Evolutionary conservation across 2,113 vertebrate genomes (phyloP).

Genomic region (Chloroceryle aenea): DNA sequence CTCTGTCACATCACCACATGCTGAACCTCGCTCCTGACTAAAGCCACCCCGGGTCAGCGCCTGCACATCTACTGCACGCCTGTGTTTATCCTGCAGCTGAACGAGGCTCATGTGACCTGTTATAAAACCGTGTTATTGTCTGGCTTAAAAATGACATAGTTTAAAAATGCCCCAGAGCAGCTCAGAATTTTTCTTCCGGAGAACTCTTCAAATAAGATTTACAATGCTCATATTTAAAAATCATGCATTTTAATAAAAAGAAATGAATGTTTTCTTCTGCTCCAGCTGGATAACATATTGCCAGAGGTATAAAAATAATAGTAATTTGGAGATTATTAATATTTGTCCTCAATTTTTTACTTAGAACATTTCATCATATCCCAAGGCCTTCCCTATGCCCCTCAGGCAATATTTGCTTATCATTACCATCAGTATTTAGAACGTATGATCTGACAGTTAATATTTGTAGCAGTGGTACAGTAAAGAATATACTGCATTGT

Average conservation of each 20-base stretch:
- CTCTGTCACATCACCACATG: not conserved
- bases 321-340: conserved; percentile 21
- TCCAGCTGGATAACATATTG: not conserved
- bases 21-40: not conserved
- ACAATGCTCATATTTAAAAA: not conserved
- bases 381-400: not conserved
- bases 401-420: not conserved
- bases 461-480: not conserved
- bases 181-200: not conserved
- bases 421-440: not conserved
- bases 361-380: not conserved
- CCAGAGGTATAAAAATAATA: conserved; percentile 1
- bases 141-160: not conserved
- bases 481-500: not conserved
- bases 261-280: not conserved
- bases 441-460: not conserved
- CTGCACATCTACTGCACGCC: not conserved
- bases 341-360: not conserved
- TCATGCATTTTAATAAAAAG: conserved; percentile 19
- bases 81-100: not conserved
- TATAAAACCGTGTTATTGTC: conserved; percentile 38
- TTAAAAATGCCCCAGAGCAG: conserved; percentile 25
- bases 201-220: conserved; percentile 12
- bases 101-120: not conserved
- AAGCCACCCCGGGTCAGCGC: not conserved